Conservation (phyloP, 2,888 invertebrate species). For the Tanytarsus gracilentus region DNA sequence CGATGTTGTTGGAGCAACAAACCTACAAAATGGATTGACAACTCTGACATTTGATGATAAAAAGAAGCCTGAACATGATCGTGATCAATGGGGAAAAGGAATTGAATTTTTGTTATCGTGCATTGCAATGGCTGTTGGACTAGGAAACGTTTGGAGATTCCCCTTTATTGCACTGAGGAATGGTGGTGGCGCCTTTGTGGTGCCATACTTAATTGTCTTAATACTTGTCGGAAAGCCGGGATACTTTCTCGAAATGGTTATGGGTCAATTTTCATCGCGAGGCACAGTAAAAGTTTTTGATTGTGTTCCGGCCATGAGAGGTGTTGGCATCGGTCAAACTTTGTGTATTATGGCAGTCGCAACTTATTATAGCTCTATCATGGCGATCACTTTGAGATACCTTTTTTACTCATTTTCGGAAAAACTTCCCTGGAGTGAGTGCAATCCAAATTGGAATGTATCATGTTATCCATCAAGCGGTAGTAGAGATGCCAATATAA, state of each 20-base stretch:
- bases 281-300: slow-evolving; percentile 61
- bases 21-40: not conserved
- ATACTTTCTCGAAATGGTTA: slow-evolving; percentile 45
- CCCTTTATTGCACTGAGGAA: slow-evolving; percentile 58
- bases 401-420: slow-evolving; percentile 52
- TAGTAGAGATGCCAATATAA: not conserved
- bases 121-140: slow-evolving; percentile 52
- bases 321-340: slow-evolving; percentile 50
- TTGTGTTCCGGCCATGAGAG: slow-evolving; percentile 59
- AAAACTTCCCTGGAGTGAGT: slow-evolving; percentile 54
- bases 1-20: not conserved
- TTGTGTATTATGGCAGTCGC: slow-evolving; percentile 49
- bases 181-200: slow-evolving; percentile 52
- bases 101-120: slow-evolving; percentile 43
- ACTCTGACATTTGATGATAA: not conserved
- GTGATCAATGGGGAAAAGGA: slow-evolving; percentile 42
- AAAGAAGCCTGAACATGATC: slow-evolving; percentile 32
- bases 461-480: slow-evolving; percentile 37
- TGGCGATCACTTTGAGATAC: slow-evolving; percentile 56
- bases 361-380: slow-evolving; percentile 58
- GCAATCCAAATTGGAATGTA: slow-evolving; percentile 47
- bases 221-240: slow-evolving; percentile 43
- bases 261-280: slow-evolving; percentile 61
- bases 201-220: not conserved
- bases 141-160: slow-evolving; percentile 62